Evolutionary conservation across 2,797 vertebrate genomes (phyloP).

Genomic region (Rhinichthys osculus): DNA sequence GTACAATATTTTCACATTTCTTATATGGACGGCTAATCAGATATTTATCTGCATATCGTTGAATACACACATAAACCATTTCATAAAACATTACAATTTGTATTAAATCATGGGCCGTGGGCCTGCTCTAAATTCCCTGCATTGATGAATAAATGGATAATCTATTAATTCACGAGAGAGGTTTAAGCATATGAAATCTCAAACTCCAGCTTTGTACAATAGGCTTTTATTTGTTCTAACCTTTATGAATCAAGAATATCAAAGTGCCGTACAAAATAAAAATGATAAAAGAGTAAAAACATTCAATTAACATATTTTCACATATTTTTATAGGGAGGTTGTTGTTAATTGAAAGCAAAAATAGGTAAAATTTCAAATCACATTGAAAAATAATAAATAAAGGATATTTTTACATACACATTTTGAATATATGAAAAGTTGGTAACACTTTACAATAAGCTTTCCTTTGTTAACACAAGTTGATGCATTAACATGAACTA

Average conservation of each 20-base stretch:
- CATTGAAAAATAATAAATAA: neutral
- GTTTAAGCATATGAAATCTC: neutral
- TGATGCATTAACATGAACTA: neutral
- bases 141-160: neutral
- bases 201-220: neutral
- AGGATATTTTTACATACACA: neutral
- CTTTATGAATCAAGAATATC: neutral
- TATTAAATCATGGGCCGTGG: neutral
- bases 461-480: neutral
- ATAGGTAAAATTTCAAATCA: neutral
- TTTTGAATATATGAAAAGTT: neutral
- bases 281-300: neutral
- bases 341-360: neutral
- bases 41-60: neutral
- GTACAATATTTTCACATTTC: neutral
- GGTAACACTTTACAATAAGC: neutral
- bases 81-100: neutral
- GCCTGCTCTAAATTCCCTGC: neutral
- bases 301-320: neutral
- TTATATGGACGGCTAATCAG: neutral
- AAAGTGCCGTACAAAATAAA: conserved; percentile 7
- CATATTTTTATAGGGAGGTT: neutral
- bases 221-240: neutral
- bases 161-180: neutral
- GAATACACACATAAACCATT: neutral